Conservation (phyloP, 2,888 invertebrate genomes). For the Ochropleura leucogaster region DNA sequence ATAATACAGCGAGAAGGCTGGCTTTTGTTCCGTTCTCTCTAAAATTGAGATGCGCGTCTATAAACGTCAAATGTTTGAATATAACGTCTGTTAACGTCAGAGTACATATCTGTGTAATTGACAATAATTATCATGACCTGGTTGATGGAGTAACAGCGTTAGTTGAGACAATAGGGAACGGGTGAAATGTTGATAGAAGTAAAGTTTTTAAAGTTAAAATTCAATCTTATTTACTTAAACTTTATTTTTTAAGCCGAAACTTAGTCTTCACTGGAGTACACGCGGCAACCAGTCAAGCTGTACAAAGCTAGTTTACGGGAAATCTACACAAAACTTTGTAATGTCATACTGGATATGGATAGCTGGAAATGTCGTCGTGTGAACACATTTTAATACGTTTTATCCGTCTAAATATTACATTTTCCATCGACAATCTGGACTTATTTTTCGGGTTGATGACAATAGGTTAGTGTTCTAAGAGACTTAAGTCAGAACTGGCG, state of each 20-base stretch:
- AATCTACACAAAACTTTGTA: too few species aligned
- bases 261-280: too few species aligned
- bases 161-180: slow-evolving; percentile 22
- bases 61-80: slow-evolving; percentile 52
- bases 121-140: slow-evolving; percentile 58
- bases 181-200: background rate
- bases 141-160: slow-evolving; percentile 30
- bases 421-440: background rate
- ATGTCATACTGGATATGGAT: too few species aligned
- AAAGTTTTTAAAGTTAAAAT: background rate
- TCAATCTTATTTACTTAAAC: background rate
- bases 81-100: slow-evolving; percentile 48
- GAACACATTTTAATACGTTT: background rate
- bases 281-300: too few species aligned
- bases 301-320: too few species aligned
- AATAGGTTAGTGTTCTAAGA: background rate
- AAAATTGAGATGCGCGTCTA: slow-evolving; percentile 31
- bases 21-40: slow-evolving; percentile 31
- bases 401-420: background rate
- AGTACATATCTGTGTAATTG: slow-evolving; percentile 51
- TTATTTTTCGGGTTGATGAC: background rate
- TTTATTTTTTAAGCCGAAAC: too few species aligned
- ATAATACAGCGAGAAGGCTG: slow-evolving; percentile 39
- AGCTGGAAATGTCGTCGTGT: too few species aligned
- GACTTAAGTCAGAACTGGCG: background rate